Percentiles rank a stretch among this genome's conserved stretches.
Evolutionary conservation across 2,113 vertebrate genomes (phyloP).

Genomic region (Ariopsis seemanni): DNA sequence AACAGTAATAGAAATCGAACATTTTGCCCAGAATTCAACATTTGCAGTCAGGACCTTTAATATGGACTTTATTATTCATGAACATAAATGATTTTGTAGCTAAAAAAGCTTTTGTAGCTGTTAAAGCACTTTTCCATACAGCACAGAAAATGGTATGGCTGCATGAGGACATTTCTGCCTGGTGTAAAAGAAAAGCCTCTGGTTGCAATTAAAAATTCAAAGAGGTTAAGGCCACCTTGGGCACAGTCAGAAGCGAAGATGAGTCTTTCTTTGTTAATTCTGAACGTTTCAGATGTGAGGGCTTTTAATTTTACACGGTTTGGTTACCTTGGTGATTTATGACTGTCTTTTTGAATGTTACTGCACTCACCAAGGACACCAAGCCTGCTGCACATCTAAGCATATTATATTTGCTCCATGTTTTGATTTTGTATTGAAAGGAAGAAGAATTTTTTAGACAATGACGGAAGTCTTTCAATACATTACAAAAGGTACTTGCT

Average conservation of each 20-base stretch:
- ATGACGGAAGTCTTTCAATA: not conserved
- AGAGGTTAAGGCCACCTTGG: not conserved
- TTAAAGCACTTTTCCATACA: not conserved
- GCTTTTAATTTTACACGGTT: not conserved
- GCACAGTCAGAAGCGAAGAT: not conserved
- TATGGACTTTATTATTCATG: not conserved
- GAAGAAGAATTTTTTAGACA: not conserved
- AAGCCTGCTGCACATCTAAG: not conserved
- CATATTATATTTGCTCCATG: not conserved
- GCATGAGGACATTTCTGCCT: not conserved
- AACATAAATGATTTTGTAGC: not conserved
- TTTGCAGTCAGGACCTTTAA: too few relatives aligned
- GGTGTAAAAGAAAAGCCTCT: not conserved
- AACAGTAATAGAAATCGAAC: too few relatives aligned
- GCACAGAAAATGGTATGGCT: too few relatives aligned
- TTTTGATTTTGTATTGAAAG: conserved; percentile 13
- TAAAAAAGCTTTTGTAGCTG: not conserved
- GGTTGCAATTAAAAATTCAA: not conserved
- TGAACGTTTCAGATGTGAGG: not conserved
- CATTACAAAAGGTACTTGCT: conserved; percentile 5
- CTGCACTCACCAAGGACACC: conserved; percentile 14
- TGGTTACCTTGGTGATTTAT: conserved; percentile 23
- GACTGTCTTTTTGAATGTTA: conserved; percentile 21
- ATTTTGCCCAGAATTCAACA: too few relatives aligned
- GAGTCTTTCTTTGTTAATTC: not conserved